Conservation (phyloP, 2,797 vertebrate species). For the Pseudotriccus pelzelni region DNA sequence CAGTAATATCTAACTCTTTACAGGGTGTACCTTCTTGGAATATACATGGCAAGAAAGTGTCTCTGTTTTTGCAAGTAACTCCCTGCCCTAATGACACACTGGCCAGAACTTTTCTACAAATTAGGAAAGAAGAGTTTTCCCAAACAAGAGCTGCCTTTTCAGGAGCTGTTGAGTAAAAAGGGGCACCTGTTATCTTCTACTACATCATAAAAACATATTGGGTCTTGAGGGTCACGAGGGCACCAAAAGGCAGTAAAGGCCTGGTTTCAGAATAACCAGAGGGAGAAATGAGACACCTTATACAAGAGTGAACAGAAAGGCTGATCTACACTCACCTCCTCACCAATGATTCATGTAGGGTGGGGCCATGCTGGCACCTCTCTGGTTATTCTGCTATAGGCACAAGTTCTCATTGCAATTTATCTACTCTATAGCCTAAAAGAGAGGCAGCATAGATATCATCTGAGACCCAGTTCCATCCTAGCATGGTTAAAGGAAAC, state of each 20-base stretch:
- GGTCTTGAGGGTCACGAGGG: neutral
- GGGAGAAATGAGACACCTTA: neutral
- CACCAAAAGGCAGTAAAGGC: neutral
- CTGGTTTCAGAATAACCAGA: neutral
- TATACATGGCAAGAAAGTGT: neutral
- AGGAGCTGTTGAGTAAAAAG: neutral
- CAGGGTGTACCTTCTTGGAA: neutral
- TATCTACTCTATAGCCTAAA: neutral
- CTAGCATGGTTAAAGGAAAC: constrained; percentile 27
- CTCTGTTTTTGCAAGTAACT: neutral
- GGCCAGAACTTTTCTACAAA: neutral
- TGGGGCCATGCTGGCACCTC: neutral
- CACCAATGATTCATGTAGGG: neutral
- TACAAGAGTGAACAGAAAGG: neutral
- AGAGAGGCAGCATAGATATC: neutral
- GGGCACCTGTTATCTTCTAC: neutral
- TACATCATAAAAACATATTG: neutral
- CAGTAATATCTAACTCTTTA: neutral
- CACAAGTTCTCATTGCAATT: neutral
- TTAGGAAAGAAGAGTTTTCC: neutral
- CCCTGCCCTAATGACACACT: neutral
- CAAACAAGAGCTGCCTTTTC: neutral
- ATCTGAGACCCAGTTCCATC: constrained; percentile 36
- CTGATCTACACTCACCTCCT: neutral
- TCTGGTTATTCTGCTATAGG: neutral